A percentile compares a stretch with the other conserved stretches of the same genome.
Conservation (phyloP, 1,140 invertebrate genomes). For the Trissolcus basalis region DNA sequence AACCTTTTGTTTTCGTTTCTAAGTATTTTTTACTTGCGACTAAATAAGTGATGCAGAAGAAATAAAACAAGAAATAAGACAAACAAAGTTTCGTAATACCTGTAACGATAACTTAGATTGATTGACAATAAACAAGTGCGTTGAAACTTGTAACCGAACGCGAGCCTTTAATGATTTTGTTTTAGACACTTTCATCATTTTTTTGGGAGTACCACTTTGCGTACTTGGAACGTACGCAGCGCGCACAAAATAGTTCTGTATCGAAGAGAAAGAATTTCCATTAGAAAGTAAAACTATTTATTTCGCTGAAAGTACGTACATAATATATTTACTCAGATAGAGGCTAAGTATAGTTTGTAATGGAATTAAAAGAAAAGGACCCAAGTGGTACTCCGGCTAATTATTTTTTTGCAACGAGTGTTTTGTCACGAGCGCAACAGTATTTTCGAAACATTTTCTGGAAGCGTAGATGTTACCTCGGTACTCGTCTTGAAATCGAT, state of each 20-base stretch:
- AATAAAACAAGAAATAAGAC: conserved; percentile 4
- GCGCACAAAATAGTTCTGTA: conserved; percentile 53
- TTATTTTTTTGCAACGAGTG: too few species aligned
- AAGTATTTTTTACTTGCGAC: conserved; percentile 60
- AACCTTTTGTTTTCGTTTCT: conserved; percentile 38
- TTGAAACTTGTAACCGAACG: conserved; percentile 43
- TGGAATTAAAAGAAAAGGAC: conserved; percentile 22
- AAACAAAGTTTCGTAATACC: neutral
- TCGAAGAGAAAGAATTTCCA: conserved; percentile 38
- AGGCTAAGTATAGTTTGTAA: conserved; percentile 57
- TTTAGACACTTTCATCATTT: too few species aligned
- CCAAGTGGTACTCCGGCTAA: too few species aligned
- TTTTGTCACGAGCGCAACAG: too few species aligned
- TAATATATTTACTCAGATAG: conserved; percentile 54
- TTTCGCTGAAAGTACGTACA: conserved; percentile 51
- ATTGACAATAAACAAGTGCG: conserved; percentile 58
- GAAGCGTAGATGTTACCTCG: too few species aligned
- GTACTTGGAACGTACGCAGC: conserved; percentile 7
- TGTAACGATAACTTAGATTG: conserved; percentile 31
- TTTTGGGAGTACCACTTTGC: conserved; percentile 9
- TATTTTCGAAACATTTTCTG: too few species aligned
- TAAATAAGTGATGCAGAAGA: conserved; percentile 46
- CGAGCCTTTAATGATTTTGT: neutral
- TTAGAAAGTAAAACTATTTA: conserved; percentile 52
- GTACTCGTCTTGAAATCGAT: too few species aligned